Evolutionary conservation across 2,797 vertebrate genomes (phyloP), one percentile per base, ranked within the genome.

Genomic region (Monodelphis domestica): DNA sequence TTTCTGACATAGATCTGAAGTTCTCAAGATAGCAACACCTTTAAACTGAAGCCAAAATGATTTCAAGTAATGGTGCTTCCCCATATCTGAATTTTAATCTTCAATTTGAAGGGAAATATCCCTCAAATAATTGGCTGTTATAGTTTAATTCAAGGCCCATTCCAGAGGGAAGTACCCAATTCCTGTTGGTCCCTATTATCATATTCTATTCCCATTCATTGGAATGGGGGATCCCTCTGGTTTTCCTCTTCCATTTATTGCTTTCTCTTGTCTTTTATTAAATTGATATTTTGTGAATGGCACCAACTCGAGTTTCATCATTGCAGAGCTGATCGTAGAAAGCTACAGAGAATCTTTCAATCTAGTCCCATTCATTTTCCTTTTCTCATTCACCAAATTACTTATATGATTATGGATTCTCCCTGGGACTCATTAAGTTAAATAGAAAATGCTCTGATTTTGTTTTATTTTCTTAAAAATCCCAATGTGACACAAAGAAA

Each of bases 391-490:
- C 93, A 98, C 94, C 96, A 91, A 96, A 93, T 91, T 97, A 95
- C 98, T 97, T 98, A 93, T 98, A 98, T 96, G 95, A 97, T 97
- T 97, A 97, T 97, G 95, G 96, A 97, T 98, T 97, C 96, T 97
- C 95, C 96, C 97, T 97, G 96, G 96, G 96, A 97, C 98, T 95
- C 98, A 95, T 96, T 98, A 97, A 98, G 97, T 97, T 98, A 96
- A 97, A 96, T 98, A 98, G 95, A 94, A 98, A 98, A 97, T 93
- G 95, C 98, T 97, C 92, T 96, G 93, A 91, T 91, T 95, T 96
- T 94, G 87, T 96, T 98, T 96, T 97, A 92, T 98, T 98, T 98
- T 95, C 97, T 96, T 98, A 93, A 97, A 97, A 95, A 94, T 97
- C 96, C 96, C 97, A 97, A 97, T 91, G 97, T 97, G 98, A 98